Evolutionary conservation across 1,140 invertebrate genomes (phyloP).

Genomic region (Eciton burchellii): DNA sequence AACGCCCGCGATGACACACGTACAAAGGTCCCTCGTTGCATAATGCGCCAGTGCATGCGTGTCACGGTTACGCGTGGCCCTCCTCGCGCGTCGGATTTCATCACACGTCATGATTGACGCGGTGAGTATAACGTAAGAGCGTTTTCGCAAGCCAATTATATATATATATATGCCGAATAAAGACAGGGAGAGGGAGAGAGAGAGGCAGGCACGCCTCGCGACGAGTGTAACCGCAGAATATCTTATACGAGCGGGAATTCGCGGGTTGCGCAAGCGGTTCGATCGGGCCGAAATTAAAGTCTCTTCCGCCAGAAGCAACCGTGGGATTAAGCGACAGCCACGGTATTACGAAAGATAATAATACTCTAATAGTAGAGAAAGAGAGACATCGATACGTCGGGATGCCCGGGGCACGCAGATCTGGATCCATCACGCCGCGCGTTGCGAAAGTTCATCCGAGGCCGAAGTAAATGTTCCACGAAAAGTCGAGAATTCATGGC

Average conservation of each 20-base stretch:
- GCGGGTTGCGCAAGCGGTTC: constrained; percentile 3
- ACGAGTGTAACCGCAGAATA: neutral
- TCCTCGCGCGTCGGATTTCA: constrained; percentile 10
- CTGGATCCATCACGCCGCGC: too few relatives aligned
- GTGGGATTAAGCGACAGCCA: neutral
- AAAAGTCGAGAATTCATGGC: too few relatives aligned
- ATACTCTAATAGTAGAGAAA: neutral
- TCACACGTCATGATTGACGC: constrained; percentile 4
- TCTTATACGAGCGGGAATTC: constrained; percentile 9
- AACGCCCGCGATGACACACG: constrained; percentile 43
- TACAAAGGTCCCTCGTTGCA: constrained; percentile 29
- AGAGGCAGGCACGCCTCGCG: neutral
- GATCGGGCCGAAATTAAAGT: neutral
- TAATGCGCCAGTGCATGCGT: constrained; percentile 39
- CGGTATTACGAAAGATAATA: neutral
- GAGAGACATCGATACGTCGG: neutral
- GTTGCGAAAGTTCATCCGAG: too few relatives aligned
- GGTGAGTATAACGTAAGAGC: constrained; percentile 38
- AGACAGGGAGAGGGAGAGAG: too few relatives aligned
- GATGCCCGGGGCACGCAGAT: too few relatives aligned
- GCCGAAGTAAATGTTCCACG: too few relatives aligned
- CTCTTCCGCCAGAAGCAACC: neutral
- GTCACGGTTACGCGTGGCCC: neutral
- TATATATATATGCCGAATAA: neutral
- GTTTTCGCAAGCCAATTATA: constrained; percentile 38